Base-by-base conservation (phyloP, 2,113 vertebrate species). In the Hucho hucho region DNA sequence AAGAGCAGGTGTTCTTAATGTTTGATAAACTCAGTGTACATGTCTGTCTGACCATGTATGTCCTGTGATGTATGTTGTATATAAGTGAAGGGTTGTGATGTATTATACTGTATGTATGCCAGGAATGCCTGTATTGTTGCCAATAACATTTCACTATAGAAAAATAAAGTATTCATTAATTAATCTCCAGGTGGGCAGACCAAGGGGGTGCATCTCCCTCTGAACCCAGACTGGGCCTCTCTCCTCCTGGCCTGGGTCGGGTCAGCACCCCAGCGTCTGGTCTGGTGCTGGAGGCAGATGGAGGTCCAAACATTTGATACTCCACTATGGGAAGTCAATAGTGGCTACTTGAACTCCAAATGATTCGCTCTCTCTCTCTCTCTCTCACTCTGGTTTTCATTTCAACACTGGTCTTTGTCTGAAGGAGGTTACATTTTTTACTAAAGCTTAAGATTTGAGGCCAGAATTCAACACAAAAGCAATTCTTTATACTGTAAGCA, bases 341-440 rank as follows among this genome's bases (percentile, higher is more conserved):
- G 7, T 71, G 72, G 47, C 32, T 69, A 28, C 37, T 73, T 82
- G 75, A 76, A 73, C 65, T 72, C 76, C 81, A 63, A 61, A 43
- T 29, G 28, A 22, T 69, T 69, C 24, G 25, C 64, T 63, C 49
- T 14, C 29, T 29, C 49, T 13, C 22, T 66, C 46, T 75, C 32
- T 53, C 37, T 68, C 73, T 37, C 70, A 73, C 49, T 53, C 49
- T 47, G 46, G 6, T 47, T 13, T 47, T 13, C 4, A 18, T 56
- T 56, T 20, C 49, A 37, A 37, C 49, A 16, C 13, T 56, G 18
- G 49, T 56, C 49, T 56, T 56, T 18, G 49, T 14, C 16, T 18
- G 49, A 53, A 37, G 49, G 18, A 53, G 3, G 2, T 53, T 53
- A 53, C 49, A 53, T 53, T 53, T 53, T 53, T 53, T 18, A 53